Evolutionary conservation across 2,888 invertebrate species (phyloP).

Genomic region (Rotaria magnacalcarata): DNA sequence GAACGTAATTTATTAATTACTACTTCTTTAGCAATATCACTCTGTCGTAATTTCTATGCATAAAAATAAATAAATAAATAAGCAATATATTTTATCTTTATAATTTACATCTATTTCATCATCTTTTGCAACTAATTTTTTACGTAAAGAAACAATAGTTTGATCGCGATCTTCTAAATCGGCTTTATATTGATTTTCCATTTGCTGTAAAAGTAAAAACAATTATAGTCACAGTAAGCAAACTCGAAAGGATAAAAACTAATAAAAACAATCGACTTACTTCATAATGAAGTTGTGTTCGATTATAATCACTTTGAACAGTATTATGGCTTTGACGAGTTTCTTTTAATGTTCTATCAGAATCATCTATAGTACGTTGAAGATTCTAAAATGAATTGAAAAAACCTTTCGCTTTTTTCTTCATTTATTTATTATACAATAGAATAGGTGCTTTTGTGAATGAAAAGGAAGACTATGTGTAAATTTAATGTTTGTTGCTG

Average conservation of each 20-base stretch:
- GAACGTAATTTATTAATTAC: neutral
- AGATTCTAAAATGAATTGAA: neutral
- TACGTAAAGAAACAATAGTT: neutral
- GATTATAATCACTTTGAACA: neutral
- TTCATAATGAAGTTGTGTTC: constrained; percentile 12
- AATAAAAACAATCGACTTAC: neutral
- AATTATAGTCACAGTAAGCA: neutral
- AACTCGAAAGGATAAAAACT: no score
- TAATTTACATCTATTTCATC: neutral
- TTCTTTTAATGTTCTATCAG: neutral
- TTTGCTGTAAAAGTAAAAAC: neutral
- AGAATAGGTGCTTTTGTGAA: neutral
- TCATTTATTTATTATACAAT: neutral
- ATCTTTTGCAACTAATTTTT: neutral
- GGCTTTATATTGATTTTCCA: neutral
- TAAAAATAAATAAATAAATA: no score
- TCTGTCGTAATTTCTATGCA: neutral
- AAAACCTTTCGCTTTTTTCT: neutral
- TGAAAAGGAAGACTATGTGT: neutral
- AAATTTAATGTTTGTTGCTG: neutral
- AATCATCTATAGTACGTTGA: neutral
- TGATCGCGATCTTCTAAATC: neutral
- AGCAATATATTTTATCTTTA: no score
- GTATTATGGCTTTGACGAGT: neutral
- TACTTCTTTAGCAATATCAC: neutral